These are phyloP conservation scores for Anabas testudineus DNA, from an alignment of 2,797 vertebrate species.

Conservation along the genomic window DNA sequence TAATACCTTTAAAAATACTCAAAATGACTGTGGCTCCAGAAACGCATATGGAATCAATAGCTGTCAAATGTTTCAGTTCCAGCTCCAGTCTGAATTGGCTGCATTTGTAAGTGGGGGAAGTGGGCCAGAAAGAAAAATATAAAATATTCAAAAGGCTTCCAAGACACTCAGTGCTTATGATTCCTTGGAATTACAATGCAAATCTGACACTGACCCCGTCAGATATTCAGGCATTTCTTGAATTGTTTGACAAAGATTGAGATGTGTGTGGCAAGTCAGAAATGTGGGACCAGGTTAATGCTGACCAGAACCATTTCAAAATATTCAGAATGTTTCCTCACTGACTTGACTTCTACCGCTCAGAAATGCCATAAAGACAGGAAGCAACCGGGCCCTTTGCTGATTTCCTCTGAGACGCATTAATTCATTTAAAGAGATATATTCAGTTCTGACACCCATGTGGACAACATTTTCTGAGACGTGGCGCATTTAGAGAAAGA, in stretches of 20 bases:
- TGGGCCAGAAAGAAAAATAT: constrained; percentile 34
- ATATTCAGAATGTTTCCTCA: background rate
- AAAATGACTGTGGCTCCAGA: constrained; percentile 29
- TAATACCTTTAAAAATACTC: constrained; percentile 45
- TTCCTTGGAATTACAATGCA: constrained; percentile 6
- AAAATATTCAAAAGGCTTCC: constrained; percentile 55
- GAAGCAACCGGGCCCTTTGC: background rate
- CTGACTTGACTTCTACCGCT: background rate
- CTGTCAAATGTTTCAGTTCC: constrained; percentile 31
- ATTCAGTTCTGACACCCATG: background rate
- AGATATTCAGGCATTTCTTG: constrained; percentile 26
- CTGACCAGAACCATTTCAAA: background rate
- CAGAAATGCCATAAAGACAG: background rate
- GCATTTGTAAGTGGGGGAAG: constrained; percentile 19
- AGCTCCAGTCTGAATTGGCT: constrained; percentile 53
- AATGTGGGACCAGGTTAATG: constrained; percentile 5
- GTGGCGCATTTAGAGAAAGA: background rate
- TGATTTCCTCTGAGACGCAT: background rate
- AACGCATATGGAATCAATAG: constrained; percentile 51
- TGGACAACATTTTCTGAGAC: background rate
- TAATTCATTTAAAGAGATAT: background rate
- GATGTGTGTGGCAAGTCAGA: constrained; percentile 1
- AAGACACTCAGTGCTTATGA: constrained; percentile 25
- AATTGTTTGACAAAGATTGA: constrained; percentile 23
- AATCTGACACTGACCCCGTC: constrained; percentile 21